These are phyloP conservation scores for Trissolcus japonicus DNA, from an alignment of 2,888 invertebrate genomes.

Conservation along the genomic window DNA sequence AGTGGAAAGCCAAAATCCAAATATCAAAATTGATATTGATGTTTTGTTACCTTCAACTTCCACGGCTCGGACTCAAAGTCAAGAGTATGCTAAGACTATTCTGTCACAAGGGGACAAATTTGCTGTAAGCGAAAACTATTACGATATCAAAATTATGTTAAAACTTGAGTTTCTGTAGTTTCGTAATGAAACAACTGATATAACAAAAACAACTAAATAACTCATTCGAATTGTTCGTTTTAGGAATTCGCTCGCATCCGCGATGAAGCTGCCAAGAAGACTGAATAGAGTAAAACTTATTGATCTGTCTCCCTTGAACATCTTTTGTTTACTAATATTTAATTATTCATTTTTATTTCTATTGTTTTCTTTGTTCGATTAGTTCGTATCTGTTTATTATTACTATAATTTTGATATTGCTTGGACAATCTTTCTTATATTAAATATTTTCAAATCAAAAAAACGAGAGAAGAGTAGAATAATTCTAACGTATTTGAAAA, in stretches of 20 bases:
- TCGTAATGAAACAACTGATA: too few relatives aligned
- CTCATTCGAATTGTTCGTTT: neutral
- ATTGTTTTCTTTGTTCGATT: too few relatives aligned
- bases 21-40: slow-evolving; percentile 12
- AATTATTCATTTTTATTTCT: neutral
- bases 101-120: slow-evolving; percentile 13
- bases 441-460: too few relatives aligned
- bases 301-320: neutral
- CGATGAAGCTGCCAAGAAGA: neutral
- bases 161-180: too few relatives aligned
- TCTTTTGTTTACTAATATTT: neutral
- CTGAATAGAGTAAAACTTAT: neutral
- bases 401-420: neutral
- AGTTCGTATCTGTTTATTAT: neutral
- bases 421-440: too few relatives aligned
- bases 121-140: slow-evolving; percentile 6
- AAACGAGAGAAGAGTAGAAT: too few relatives aligned
- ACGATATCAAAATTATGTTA: neutral
- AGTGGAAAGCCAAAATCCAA: slow-evolving; percentile 15
- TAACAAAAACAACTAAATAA: neutral
- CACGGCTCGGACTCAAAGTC: neutral
- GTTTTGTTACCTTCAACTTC: slow-evolving; percentile 9
- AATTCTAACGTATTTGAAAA: too few relatives aligned
- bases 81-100: neutral
- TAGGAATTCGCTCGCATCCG: neutral